phyloP scores from a whole-genome alignment of 2,888 invertebrate species.

The Exocentrus adspersus region DNA sequence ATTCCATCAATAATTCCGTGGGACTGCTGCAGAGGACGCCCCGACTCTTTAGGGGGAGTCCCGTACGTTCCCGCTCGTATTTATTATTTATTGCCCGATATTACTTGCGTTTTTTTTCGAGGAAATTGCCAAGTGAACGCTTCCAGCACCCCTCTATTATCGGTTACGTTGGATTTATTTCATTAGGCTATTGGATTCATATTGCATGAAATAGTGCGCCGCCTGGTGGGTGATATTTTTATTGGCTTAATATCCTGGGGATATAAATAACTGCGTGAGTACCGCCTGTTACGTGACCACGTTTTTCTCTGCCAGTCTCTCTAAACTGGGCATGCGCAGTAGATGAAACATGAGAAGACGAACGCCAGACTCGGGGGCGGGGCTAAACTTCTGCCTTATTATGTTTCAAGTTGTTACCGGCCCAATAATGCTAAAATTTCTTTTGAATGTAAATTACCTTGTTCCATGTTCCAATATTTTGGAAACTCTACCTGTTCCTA shows the following conservation, averaged over 20 bases:
- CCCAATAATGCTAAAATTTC: no score
- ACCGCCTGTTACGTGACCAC: background rate
- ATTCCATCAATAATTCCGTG: slow-evolving; percentile 15
- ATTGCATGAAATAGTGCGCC: slow-evolving; percentile 25
- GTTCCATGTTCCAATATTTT: no score
- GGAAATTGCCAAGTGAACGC: slow-evolving; percentile 1
- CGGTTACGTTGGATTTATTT: slow-evolving; percentile 33
- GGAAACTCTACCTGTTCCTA: no score
- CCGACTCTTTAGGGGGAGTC: slow-evolving; percentile 6
- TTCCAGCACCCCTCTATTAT: slow-evolving; percentile 10
- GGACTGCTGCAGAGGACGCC: slow-evolving; percentile 7
- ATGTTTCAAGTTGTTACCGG: no score
- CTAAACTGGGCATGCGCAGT: no score
- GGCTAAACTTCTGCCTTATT: no score
- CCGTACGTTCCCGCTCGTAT: slow-evolving; percentile 21
- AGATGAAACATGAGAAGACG: no score
- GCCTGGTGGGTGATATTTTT: slow-evolving; percentile 20
- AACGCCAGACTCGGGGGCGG: no score
- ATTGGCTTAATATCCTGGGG: slow-evolving; percentile 5
- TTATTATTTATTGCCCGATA: slow-evolving; percentile 38
- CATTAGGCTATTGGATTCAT: slow-evolving; percentile 30
- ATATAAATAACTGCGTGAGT: slow-evolving; percentile 2
- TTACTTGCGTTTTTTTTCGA: slow-evolving; percentile 22
- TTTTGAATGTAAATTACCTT: no score
- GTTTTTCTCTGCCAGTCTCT: no score